These are phyloP conservation scores for Rhagologus leucostigma DNA, from an alignment of 2,113 vertebrate species.

Conservation along the genomic window DNA sequence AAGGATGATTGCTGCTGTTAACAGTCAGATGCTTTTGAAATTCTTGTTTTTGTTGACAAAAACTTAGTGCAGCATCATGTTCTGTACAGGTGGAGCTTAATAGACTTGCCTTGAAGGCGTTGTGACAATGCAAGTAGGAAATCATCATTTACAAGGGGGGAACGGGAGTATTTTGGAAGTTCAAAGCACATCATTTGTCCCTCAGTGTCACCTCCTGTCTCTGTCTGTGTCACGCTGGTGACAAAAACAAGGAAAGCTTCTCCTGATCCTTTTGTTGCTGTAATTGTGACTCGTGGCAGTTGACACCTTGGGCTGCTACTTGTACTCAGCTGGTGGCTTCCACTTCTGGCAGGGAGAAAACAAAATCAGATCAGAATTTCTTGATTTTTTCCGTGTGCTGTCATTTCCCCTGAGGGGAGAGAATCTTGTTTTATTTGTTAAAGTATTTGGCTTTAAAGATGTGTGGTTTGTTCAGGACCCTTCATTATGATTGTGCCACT, in stretches of 20 bases:
- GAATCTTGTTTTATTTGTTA: not conserved
- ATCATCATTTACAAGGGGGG: not conserved
- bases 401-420: not conserved
- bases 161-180: not conserved
- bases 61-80: not conserved
- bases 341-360: not conserved
- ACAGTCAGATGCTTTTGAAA: not conserved
- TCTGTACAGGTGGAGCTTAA: not conserved
- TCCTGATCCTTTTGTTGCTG: not conserved
- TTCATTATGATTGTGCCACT: rapidly evolving
- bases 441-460: not conserved
- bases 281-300: not conserved
- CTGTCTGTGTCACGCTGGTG: not conserved
- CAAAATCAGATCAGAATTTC: not conserved
- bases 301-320: not conserved
- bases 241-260: not conserved
- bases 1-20: not conserved
- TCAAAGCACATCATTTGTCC: not conserved
- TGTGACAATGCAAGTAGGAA: not conserved
- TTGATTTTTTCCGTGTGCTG: not conserved
- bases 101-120: not conserved
- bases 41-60: not conserved
- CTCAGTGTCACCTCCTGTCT: not conserved
- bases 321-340: not conserved
- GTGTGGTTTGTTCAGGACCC: not conserved